Conservation (phyloP, 2,113 vertebrate genomes). For the Zapornia atra region DNA sequence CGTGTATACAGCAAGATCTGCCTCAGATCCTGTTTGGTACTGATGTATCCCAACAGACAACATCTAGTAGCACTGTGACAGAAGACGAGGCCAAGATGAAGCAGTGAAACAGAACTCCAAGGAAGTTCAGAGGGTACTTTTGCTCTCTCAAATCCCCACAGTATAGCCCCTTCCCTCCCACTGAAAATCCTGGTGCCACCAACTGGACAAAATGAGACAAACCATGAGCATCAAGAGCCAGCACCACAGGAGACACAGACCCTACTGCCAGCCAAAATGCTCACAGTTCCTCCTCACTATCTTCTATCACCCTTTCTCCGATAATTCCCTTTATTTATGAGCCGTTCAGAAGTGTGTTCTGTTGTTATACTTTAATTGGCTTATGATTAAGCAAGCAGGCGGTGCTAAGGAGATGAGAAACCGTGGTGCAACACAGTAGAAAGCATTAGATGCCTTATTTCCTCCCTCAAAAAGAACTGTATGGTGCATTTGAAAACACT, state of each 20-base stretch:
- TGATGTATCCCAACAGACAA: not conserved
- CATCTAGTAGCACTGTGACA: not conserved
- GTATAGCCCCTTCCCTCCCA: not conserved
- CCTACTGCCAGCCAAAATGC: not conserved
- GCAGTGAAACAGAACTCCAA: not conserved
- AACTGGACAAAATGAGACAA: not conserved
- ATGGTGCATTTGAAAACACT: not conserved
- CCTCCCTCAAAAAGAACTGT: not conserved
- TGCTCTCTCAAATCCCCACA: not conserved
- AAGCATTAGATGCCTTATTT: not conserved
- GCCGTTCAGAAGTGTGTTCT: slow-evolving; percentile 23
- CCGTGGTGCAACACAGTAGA: not conserved
- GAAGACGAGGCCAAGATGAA: not conserved
- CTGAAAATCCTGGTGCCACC: not conserved
- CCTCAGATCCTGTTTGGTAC: not conserved
- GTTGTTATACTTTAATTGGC: slow-evolving; percentile 41
- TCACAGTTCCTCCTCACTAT: not conserved
- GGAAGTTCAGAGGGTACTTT: not conserved
- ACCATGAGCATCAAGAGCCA: not conserved
- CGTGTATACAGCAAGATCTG: not conserved
- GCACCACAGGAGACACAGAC: not conserved
- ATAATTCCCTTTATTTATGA: not conserved
- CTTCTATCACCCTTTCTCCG: not conserved
- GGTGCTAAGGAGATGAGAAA: slow-evolving; percentile 9
- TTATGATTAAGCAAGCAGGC: slow-evolving; percentile 57